Conservation (phyloP, 2,888 invertebrate genomes). For the Linnaemya vulpina region DNA sequence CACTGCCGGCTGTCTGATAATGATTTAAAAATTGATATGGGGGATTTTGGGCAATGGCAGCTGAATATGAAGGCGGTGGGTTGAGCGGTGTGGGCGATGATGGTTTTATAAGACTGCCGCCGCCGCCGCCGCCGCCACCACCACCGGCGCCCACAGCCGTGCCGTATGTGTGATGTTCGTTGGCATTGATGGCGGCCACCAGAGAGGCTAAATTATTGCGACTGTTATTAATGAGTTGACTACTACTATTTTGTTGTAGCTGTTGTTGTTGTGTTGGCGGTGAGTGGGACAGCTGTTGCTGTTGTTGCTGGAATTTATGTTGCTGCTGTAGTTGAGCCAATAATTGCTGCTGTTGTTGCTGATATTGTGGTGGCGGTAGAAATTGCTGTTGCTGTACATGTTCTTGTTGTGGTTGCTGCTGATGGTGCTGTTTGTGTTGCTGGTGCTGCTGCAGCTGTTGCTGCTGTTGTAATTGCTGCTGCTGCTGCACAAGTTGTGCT, state of each 20-base stretch:
- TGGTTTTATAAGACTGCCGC: slow-evolving; percentile 38
- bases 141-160: slow-evolving; percentile 73
- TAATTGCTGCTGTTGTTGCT: slow-evolving; percentile 73
- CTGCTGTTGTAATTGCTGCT: slow-evolving; percentile 72
- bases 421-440: slow-evolving; percentile 75
- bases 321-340: slow-evolving; percentile 75
- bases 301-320: slow-evolving; percentile 77
- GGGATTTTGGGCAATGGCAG: slow-evolving; percentile 75
- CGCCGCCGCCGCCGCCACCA: slow-evolving; percentile 71
- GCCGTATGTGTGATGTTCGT: slow-evolving; percentile 62
- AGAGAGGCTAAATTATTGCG: slow-evolving; percentile 78
- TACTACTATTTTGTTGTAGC: slow-evolving; percentile 68
- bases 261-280: slow-evolving; percentile 71
- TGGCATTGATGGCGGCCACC: slow-evolving; percentile 77
- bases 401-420: slow-evolving; percentile 61
- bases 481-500: slow-evolving; percentile 72
- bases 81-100: slow-evolving; percentile 64
- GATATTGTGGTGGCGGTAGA: slow-evolving; percentile 73
- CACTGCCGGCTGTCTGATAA: slow-evolving; percentile 64
- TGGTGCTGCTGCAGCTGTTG: slow-evolving; percentile 78
- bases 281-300: slow-evolving; percentile 76
- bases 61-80: slow-evolving; percentile 79
- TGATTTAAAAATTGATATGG: slow-evolving; percentile 75
- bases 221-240: slow-evolving; percentile 78
- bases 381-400: slow-evolving; percentile 76